Evolutionary conservation across 92 coral and sea anemone species (phyloP).

Genomic region (Umimayanthus kanabou): DNA sequence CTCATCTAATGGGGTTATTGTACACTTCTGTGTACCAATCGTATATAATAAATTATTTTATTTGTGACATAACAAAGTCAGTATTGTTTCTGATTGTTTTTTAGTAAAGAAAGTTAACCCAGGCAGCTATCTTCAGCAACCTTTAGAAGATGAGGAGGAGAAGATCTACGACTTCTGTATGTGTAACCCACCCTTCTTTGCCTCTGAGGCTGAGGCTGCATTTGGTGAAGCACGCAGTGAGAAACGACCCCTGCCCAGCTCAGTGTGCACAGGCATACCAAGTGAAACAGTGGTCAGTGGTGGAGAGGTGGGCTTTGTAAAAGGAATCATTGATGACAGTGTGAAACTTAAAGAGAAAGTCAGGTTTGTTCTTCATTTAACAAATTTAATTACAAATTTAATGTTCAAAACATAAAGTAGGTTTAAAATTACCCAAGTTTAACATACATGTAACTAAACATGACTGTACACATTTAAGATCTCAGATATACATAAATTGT

Average conservation of each 20-base stretch:
- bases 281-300: conserved; percentile 92
- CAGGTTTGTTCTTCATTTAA: conserved; percentile 56
- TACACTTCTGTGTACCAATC: too few relatives aligned
- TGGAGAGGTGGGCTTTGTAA: conserved; percentile 97
- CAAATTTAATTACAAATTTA: neutral
- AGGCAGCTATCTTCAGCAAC: conserved; percentile 56
- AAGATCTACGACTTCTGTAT: conserved; percentile 79
- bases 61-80: too few relatives aligned
- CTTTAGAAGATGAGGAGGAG: conserved; percentile 51
- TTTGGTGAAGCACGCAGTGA: conserved; percentile 81
- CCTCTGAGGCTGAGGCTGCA: conserved; percentile 80
- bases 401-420: neutral
- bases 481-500: too few relatives aligned
- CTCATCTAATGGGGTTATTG: too few relatives aligned
- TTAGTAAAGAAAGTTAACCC: conserved; percentile 75
- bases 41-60: too few relatives aligned
- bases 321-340: conserved; percentile 86
- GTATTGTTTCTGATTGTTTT: neutral
- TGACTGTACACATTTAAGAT: too few relatives aligned
- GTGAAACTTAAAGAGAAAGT: conserved; percentile 66
- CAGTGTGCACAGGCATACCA: conserved; percentile 89
- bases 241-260: conserved; percentile 84
- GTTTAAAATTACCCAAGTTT: too few relatives aligned
- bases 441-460: too few relatives aligned
- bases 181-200: conserved; percentile 99